Conservation (phyloP, 1,140 invertebrate species). For the Octopus sinensis region DNA sequence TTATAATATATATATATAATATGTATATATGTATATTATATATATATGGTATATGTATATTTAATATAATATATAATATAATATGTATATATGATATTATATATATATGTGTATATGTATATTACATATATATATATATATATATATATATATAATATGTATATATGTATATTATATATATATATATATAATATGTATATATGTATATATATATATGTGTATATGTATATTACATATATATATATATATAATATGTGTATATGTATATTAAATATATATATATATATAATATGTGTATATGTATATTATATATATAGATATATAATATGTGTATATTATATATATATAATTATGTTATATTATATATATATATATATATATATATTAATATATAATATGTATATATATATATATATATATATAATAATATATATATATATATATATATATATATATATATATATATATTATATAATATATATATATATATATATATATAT, state of each 20-base stretch:
- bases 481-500: too few species aligned
- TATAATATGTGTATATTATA: too few species aligned
- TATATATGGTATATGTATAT: too few species aligned
- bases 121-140: too few species aligned
- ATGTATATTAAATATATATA: too few species aligned
- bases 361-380: not conserved
- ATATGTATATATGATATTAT: not conserved
- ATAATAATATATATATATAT: not conserved
- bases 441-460: not conserved
- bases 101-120: not conserved
- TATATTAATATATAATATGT: not conserved
- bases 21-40: not conserved
- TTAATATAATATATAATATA: not conserved
- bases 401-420: not conserved
- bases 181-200: too few species aligned
- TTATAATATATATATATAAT: constrained; percentile 3
- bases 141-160: too few species aligned
- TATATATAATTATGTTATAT: not conserved
- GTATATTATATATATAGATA: not conserved
- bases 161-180: too few species aligned
- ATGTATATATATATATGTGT: too few species aligned
- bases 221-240: too few species aligned
- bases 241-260: too few species aligned
- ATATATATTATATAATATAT: not conserved
- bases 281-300: not conserved